Evolutionary conservation across 2,888 invertebrate genomes (phyloP).

Genomic region (Agrochola litura): DNA sequence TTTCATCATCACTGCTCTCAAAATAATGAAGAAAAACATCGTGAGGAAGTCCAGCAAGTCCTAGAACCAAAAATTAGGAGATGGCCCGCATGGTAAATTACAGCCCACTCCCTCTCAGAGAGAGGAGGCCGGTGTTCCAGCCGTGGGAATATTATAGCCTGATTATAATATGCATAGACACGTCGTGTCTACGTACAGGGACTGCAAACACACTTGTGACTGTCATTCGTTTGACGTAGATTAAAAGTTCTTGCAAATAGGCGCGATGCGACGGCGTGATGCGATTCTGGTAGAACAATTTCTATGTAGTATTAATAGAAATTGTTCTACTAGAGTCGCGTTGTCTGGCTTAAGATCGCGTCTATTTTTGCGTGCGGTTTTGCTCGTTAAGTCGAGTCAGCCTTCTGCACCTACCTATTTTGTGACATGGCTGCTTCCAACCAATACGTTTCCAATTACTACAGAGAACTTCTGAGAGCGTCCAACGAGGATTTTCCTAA

Average conservation of each 20-base stretch:
- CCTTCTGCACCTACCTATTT: constrained; percentile 1
- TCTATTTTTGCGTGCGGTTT: neutral
- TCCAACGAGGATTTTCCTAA: constrained; percentile 53
- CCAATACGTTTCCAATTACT: constrained; percentile 76
- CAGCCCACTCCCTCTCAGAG: neutral
- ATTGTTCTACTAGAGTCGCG: too few species aligned
- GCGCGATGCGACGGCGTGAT: too few species aligned
- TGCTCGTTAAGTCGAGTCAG: neutral
- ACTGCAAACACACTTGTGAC: neutral
- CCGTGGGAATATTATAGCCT: neutral
- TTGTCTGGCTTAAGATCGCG: too few species aligned
- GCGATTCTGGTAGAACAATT: too few species aligned
- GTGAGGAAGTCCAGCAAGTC: neutral
- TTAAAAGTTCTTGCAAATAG: too few species aligned
- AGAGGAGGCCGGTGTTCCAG: neutral
- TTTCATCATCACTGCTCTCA: neutral
- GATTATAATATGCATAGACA: neutral
- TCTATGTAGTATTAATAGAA: too few species aligned
- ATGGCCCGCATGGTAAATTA: neutral
- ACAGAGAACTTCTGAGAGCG: constrained; percentile 63
- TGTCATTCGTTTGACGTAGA: neutral
- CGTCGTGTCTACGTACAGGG: neutral
- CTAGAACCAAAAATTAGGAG: too few species aligned
- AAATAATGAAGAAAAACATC: neutral
- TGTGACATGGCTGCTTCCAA: constrained; percentile 33